Conservation (phyloP, 2,797 vertebrate genomes). For the Macrochelys suwanniensis region DNA sequence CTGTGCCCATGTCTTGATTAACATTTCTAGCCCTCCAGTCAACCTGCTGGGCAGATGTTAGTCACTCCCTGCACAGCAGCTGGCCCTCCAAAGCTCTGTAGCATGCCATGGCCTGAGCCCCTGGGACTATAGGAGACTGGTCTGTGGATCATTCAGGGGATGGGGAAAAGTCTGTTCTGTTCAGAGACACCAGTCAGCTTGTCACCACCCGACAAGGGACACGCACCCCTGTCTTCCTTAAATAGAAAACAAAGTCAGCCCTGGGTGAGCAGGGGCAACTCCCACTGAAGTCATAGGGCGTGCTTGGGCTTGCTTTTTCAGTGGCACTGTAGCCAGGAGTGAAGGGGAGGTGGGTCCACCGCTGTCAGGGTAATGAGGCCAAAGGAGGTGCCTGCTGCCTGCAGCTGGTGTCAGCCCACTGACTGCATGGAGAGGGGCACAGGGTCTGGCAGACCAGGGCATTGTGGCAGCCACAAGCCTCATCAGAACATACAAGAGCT, state of each 20-base stretch:
- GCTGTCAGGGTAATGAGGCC: constrained; percentile 31
- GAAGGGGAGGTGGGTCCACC: background rate
- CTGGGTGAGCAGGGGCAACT: background rate
- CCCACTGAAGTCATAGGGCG: background rate
- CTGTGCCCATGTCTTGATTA: background rate
- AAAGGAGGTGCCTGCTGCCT: constrained; percentile 7
- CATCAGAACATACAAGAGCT: background rate
- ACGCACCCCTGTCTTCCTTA: background rate
- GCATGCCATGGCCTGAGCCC: background rate
- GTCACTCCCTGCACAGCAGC: constrained; percentile 20
- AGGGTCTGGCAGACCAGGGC: background rate
- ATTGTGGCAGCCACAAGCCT: background rate
- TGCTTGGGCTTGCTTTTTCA: background rate
- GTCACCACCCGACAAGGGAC: background rate
- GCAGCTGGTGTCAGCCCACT: background rate
- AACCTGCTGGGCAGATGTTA: background rate
- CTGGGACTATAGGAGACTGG: background rate
- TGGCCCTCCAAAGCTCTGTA: background rate
- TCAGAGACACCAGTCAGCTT: background rate
- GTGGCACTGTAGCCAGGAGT: background rate
- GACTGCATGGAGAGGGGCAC: background rate
- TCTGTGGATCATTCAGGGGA: background rate
- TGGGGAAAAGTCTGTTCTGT: background rate
- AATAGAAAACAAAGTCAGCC: background rate
- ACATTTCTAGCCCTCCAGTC: background rate